Conservation (phyloP, 2,888 invertebrate genomes). For the Eupithecia vulgata region DNA sequence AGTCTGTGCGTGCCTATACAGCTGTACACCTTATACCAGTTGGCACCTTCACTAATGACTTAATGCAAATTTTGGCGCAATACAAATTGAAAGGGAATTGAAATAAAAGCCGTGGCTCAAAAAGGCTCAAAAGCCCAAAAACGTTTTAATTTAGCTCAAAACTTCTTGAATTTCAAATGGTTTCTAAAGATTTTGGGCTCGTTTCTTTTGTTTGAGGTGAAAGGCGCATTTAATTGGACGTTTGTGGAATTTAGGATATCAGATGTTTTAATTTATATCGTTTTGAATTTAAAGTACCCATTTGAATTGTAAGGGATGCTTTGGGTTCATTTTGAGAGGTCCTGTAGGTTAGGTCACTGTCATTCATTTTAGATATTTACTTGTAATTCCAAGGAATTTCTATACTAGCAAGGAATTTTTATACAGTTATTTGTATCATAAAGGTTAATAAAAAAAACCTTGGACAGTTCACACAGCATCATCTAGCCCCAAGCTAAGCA, state of each 20-base stretch:
- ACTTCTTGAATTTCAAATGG: slow-evolving; percentile 48
- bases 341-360: not conserved
- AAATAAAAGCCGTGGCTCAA: slow-evolving; percentile 42
- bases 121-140: slow-evolving; percentile 29
- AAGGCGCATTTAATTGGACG: slow-evolving; percentile 53
- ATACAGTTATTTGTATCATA: not conserved
- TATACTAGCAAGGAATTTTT: too few relatives aligned
- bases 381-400: too few relatives aligned
- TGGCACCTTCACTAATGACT: slow-evolving; percentile 35
- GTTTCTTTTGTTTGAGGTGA: slow-evolving; percentile 40
- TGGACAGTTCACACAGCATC: too few relatives aligned
- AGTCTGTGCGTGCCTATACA: slow-evolving; percentile 6
- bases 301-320: slow-evolving; percentile 6
- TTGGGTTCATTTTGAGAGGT: not conserved
- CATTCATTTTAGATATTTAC: not conserved
- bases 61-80: slow-evolving; percentile 49
- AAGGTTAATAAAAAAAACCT: too few relatives aligned
- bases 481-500: too few relatives aligned
- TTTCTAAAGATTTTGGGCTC: slow-evolving; percentile 39
- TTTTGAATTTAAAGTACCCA: slow-evolving; percentile 13
- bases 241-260: slow-evolving; percentile 52
- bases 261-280: slow-evolving; percentile 13
- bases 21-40: not conserved
- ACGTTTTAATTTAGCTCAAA: slow-evolving; percentile 39
- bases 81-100: slow-evolving; percentile 50